A percentile compares a stretch with the other conserved stretches of the same genome.
Conservation (phyloP, 53 echinoderm and acorn worm genomes). For the Paracentrotus lividus region DNA sequence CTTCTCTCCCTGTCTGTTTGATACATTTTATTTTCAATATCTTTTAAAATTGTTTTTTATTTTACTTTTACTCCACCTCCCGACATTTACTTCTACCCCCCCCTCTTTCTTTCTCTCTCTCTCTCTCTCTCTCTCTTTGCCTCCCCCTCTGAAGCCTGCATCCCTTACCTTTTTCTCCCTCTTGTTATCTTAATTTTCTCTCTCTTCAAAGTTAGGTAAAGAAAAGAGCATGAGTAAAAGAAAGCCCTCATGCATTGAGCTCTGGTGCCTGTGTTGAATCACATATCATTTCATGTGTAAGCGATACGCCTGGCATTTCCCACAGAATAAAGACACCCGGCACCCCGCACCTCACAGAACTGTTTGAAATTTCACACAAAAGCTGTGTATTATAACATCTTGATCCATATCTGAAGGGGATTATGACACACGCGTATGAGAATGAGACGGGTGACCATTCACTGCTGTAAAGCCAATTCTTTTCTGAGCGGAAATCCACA, state of each 20-base stretch:
- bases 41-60: too few species aligned
- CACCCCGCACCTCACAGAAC: neutral
- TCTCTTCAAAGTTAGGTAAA: neutral
- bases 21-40: neutral
- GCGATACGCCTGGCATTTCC: slow-evolving; percentile 37
- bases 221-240: neutral
- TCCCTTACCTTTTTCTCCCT: neutral
- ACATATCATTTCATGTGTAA: slow-evolving; percentile 40
- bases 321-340: slow-evolving; percentile 23
- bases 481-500: neutral
- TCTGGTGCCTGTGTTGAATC: neutral
- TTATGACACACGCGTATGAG: neutral
- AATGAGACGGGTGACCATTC: neutral
- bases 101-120: neutral
- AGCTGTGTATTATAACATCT: neutral
- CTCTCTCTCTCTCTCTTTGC: neutral
- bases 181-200: neutral
- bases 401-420: slow-evolving; percentile 39
- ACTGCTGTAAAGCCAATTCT: neutral
- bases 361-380: slow-evolving; percentile 54
- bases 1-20: neutral
- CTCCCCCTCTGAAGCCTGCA: neutral
- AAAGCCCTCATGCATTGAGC: slow-evolving; percentile 13
- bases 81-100: neutral
- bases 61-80: too few species aligned